Percentiles rank a stretch among this genome's conserved stretches.
Conservation (phyloP, 2,113 vertebrate genomes). For the Limnothrissa miodon region DNA sequence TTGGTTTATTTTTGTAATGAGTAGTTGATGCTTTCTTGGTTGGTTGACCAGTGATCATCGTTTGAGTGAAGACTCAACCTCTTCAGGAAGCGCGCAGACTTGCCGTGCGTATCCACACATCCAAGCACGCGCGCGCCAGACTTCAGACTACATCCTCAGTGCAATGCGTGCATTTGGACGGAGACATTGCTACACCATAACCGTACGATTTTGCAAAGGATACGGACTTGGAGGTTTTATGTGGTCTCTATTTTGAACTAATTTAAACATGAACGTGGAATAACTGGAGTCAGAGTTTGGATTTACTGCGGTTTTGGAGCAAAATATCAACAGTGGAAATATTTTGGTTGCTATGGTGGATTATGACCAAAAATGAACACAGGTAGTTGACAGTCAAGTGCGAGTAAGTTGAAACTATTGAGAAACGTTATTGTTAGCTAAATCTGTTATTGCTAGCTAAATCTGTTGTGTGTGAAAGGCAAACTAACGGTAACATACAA, state of each 20-base stretch:
- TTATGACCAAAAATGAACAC: constrained; percentile 73
- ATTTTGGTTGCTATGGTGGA: constrained; percentile 59
- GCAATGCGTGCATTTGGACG: constrained; percentile 46
- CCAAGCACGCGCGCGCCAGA: constrained; percentile 52
- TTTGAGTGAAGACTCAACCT: constrained; percentile 61
- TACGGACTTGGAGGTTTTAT: background rate
- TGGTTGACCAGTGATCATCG: constrained; percentile 47
- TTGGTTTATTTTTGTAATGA: constrained; percentile 16
- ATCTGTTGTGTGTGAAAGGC: background rate
- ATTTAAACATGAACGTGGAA: constrained; percentile 34
- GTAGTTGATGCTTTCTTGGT: constrained; percentile 13
- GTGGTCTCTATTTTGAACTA: constrained; percentile 15
- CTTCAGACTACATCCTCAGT: constrained; percentile 40
- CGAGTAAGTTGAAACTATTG: constrained; percentile 10
- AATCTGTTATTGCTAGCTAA: background rate
- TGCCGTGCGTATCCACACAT: constrained; percentile 64
- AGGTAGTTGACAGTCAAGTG: constrained; percentile 56
- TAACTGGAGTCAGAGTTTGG: constrained; percentile 47
- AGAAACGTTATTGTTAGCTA: background rate
- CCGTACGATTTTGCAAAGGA: constrained; percentile 25
- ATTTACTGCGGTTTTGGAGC: constrained; percentile 39
- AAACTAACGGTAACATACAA: background rate
- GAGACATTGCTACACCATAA: constrained; percentile 39
- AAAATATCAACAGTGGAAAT: constrained; percentile 57
- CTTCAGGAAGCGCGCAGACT: constrained; percentile 70